Conservation (phyloP, 1,140 invertebrate species). For the Monochamus saltuarius region DNA sequence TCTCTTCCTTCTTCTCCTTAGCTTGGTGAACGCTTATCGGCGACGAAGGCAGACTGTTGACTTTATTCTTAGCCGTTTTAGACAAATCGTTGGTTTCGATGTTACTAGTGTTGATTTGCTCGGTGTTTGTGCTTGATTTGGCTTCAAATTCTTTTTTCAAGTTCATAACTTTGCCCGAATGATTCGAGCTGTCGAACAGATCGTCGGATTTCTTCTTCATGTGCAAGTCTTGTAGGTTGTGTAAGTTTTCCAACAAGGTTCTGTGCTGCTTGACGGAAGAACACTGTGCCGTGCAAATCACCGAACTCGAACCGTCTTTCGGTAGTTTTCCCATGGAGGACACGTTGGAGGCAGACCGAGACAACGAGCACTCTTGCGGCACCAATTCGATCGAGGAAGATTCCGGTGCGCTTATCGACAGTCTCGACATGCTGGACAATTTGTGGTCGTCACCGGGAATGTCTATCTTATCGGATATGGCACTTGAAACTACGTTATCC, state of each 20-base stretch:
- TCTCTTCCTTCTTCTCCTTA: constrained; percentile 32
- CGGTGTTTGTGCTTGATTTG: constrained; percentile 58
- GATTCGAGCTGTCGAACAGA: constrained; percentile 32
- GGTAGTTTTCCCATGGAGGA: constrained; percentile 51
- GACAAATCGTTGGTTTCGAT: constrained; percentile 10
- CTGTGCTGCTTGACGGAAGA: constrained; percentile 62
- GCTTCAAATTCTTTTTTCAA: constrained; percentile 85
- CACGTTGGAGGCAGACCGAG: constrained; percentile 48
- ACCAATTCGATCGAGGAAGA: constrained; percentile 55
- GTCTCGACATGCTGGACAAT: constrained; percentile 43
- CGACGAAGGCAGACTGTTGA: constrained; percentile 60
- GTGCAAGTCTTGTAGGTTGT: constrained; percentile 37
- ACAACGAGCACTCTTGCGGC: constrained; percentile 53
- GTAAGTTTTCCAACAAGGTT: constrained; percentile 60
- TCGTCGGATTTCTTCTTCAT: constrained; percentile 32
- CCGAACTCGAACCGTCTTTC: constrained; percentile 54
- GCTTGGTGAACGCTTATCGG: constrained; percentile 59
- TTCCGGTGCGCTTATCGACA: constrained; percentile 65
- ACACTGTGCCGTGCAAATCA: constrained; percentile 57
- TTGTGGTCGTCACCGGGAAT: constrained; percentile 33
- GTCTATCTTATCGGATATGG: constrained; percentile 46
- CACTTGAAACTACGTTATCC: constrained; percentile 34
- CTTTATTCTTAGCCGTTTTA: constrained; percentile 37
- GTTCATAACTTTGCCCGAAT: constrained; percentile 73
- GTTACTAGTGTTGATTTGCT: constrained; percentile 39